Evolutionary conservation across 2,888 invertebrate genomes (phyloP).

Genomic region (Gymnoscelis rufifasciata): DNA sequence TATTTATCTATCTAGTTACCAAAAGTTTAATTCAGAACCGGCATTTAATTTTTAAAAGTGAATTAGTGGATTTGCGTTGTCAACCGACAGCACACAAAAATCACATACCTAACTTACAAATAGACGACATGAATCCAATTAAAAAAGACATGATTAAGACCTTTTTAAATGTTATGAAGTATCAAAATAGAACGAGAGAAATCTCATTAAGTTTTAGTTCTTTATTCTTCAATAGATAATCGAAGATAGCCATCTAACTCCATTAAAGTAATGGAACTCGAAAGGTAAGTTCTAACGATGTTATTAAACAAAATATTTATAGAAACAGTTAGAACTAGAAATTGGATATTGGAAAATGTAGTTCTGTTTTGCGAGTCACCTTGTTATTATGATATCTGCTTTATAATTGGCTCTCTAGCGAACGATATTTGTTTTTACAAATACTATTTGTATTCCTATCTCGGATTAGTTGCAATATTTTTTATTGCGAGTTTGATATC

Average conservation of each 20-base stretch:
- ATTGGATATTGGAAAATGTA: constrained; percentile 21
- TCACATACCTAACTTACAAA: too few species aligned
- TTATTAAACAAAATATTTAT: constrained; percentile 19
- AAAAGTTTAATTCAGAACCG: too few species aligned
- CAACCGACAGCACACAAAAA: too few species aligned
- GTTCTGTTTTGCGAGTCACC: constrained; percentile 17
- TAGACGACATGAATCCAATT: too few species aligned
- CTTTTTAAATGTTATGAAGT: too few species aligned
- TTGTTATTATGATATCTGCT: constrained; percentile 16
- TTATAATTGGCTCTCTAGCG: constrained; percentile 19
- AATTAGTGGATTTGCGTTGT: too few species aligned
- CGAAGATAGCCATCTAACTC: background rate
- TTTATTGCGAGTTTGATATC: constrained; percentile 1
- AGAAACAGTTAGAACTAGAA: constrained; percentile 18
- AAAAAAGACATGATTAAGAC: too few species aligned
- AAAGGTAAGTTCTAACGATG: constrained; percentile 17
- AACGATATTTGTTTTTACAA: constrained; percentile 13
- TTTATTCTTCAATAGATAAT: background rate
- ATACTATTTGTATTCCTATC: constrained; percentile 9
- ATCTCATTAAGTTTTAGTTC: too few species aligned
- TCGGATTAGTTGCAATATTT: constrained; percentile 11
- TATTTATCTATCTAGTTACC: too few species aligned
- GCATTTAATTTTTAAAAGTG: too few species aligned
- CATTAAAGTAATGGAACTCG: constrained; percentile 2
- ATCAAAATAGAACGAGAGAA: too few species aligned